Evolutionary conservation across 2,888 invertebrate species (phyloP), one percentile per base, ranked within the genome.

Genomic region (Monochamus alternatus): DNA sequence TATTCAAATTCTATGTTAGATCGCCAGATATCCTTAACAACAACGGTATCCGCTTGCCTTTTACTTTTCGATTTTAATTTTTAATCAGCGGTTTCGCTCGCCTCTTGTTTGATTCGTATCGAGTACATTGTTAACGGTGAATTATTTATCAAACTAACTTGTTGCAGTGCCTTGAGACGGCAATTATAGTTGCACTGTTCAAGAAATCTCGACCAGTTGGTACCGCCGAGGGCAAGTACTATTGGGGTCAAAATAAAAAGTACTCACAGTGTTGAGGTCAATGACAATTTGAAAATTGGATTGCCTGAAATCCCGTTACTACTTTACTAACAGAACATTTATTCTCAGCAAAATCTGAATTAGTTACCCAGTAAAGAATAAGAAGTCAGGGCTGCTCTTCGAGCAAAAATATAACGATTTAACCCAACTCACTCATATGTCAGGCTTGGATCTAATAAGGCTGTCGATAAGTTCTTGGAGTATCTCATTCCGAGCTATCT

Each of bases 41-140:
- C 47, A 59, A 60, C 59, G 60, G 60, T 69, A 69, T 47, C 51
- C 14, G 47, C 47, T 44, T 55, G 60, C 69, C 69, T 69, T 69
- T 69, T 69, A 69, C 69, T 60, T 69, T 38, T 38, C 47, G 44
- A 59, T 47, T 47, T 30, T 60, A 69, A 69, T 31, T 43, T 44
- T 32, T 47, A 31, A 59, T 69, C 30, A 12, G 22, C 2, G 30
- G 51, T 67, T 55, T 55, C 52, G 31, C 52, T n/a, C 7, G 32
- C 22, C n/a, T 58, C 30, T 60, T 8, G 14, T 12, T 22, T 10
- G 5, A 47, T 51, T 60, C 43, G 30, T 47, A 44, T 60, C 14
- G 47, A 47, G 31, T 12, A 30, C 3, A 30, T 59, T 55, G 55
- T 55, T 55, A 55, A n/a, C 55, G 55, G 14, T 14, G 22, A 51